A percentile compares a stretch with the other conserved stretches of the same genome.
These are phyloP conservation scores for Momotus momota DNA, from an alignment of 2,797 vertebrate species.

Conservation along the genomic window DNA sequence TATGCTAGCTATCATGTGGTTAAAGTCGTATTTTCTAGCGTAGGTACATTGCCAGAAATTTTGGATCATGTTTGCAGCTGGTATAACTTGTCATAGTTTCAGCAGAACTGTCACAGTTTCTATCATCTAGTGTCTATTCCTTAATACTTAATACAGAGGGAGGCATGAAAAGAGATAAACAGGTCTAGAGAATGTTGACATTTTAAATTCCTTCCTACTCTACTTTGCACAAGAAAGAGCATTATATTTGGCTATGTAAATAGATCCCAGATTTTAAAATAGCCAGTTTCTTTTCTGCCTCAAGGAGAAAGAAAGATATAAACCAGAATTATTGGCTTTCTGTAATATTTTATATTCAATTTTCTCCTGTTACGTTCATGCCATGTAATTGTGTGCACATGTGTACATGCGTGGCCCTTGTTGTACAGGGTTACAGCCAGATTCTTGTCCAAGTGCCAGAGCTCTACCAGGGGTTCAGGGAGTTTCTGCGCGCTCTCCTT, in stretches of 20 bases:
- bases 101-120: not conserved
- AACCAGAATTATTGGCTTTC: conserved; percentile 70
- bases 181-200: conserved; percentile 30
- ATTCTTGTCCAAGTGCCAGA: conserved; percentile 47
- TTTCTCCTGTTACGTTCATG: conserved; percentile 63
- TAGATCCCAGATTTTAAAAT: conserved; percentile 64
- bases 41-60: not conserved
- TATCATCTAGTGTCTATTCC: not conserved
- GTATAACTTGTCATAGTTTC: not conserved
- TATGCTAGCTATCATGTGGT: not conserved
- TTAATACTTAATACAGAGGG: not conserved
- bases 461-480: conserved; percentile 13
- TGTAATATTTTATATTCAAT: conserved; percentile 72
- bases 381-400: conserved; percentile 68
- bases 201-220: conserved; percentile 59
- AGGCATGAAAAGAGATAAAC: conserved; percentile 43
- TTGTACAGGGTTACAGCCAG: conserved; percentile 52
- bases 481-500: conserved; percentile 10
- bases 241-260: conserved; percentile 60
- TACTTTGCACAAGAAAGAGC: conserved; percentile 46
- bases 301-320: conserved; percentile 66
- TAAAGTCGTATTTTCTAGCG: not conserved
- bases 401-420: conserved; percentile 60
- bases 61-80: not conserved
- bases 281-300: conserved; percentile 61